Evolutionary conservation across 2,888 invertebrate species (phyloP).

Genomic region (Plusia festucae): DNA sequence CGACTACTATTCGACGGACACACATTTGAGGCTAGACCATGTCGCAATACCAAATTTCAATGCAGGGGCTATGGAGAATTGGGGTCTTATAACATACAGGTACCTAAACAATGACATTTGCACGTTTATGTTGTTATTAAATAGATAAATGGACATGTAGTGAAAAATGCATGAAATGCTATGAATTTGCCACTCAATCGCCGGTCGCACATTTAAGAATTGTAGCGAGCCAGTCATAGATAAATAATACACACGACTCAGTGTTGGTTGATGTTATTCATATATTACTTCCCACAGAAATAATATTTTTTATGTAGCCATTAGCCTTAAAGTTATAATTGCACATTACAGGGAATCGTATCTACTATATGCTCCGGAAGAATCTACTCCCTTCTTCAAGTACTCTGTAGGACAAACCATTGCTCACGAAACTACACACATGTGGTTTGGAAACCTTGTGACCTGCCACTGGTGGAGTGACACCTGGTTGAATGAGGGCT

Average conservation of each 20-base stretch:
- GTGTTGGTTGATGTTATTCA: no score
- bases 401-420: conserved; percentile 89
- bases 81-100: conserved; percentile 96
- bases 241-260: no score
- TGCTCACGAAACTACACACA: conserved; percentile 95
- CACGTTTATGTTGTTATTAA: neutral
- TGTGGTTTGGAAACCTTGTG: conserved; percentile 95
- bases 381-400: conserved; percentile 83
- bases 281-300: no score
- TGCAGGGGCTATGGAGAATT: conserved; percentile 97
- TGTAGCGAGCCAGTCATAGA: no score
- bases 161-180: no score
- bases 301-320: no score
- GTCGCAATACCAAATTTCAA: conserved; percentile 96
- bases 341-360: conserved; percentile 75
- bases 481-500: conserved; percentile 92
- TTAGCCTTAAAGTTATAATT: no score
- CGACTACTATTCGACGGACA: conserved; percentile 86
- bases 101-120: conserved; percentile 63
- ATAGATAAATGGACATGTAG: no score
- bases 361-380: conserved; percentile 83
- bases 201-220: no score
- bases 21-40: conserved; percentile 93
- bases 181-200: no score
- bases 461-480: conserved; percentile 94